A percentile compares a stretch with the other conserved stretches of the same genome.
These are phyloP conservation scores for Drosophila ficusphila DNA, from an alignment of 1,140 invertebrate species.

Conservation along the genomic window DNA sequence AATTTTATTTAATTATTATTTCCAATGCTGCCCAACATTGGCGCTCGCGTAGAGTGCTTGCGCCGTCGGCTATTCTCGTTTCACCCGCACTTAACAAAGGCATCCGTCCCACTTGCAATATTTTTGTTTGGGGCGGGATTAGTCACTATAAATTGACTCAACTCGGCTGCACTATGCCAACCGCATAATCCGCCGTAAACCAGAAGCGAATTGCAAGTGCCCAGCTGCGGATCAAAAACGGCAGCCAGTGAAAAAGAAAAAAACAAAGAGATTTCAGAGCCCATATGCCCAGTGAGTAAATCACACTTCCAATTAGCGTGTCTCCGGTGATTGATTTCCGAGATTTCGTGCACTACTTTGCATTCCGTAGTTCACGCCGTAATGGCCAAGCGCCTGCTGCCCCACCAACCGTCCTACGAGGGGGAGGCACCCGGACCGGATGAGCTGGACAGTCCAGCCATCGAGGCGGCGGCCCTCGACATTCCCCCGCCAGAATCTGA, in stretches of 20 bases:
- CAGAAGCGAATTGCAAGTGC: slow-evolving; percentile 21
- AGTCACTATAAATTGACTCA: slow-evolving; percentile 56
- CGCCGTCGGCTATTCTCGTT: background rate
- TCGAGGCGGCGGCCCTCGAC: slow-evolving; percentile 70
- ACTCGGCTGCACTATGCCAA: slow-evolving; percentile 22
- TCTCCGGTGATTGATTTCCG: background rate
- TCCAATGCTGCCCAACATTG: background rate
- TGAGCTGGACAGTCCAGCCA: slow-evolving; percentile 77
- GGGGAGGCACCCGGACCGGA: slow-evolving; percentile 62
- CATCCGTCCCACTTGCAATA: slow-evolving; percentile 22
- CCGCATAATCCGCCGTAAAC: slow-evolving; percentile 28
- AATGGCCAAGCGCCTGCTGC: slow-evolving; percentile 69
- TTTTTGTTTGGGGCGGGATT: slow-evolving; percentile 59
- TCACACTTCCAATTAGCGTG: slow-evolving; percentile 1
- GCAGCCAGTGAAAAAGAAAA: background rate
- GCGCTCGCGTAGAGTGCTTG: slow-evolving; percentile 3
- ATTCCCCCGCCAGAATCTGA: slow-evolving; percentile 48
- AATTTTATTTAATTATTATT: too few relatives aligned
- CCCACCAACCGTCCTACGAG: slow-evolving; percentile 62
- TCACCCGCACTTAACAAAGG: slow-evolving; percentile 49
- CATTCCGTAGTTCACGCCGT: slow-evolving; percentile 69
- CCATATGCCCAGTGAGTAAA: slow-evolving; percentile 41
- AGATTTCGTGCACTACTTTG: background rate
- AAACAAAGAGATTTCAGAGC: slow-evolving; percentile 13
- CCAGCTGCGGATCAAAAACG: slow-evolving; percentile 15